Evolutionary conservation across 2,113 vertebrate genomes (phyloP).

Genomic region (Pogona vitticeps): DNA sequence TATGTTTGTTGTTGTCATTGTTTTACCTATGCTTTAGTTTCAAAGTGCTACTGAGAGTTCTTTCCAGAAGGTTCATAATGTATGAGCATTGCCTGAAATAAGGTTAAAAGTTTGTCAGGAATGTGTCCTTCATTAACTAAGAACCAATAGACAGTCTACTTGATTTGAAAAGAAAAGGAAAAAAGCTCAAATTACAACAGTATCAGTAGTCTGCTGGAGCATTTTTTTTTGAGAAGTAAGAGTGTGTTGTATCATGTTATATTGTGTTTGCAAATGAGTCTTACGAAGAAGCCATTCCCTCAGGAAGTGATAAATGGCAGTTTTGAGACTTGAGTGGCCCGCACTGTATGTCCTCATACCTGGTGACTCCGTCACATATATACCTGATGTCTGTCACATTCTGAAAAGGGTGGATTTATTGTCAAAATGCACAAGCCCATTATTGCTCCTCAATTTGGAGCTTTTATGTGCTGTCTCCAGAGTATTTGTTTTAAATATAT

Average conservation of each 20-base stretch:
- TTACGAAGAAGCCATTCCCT: slow-evolving; percentile 74
- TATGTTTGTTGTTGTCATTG: slow-evolving; percentile 4
- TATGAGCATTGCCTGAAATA: slow-evolving; percentile 48
- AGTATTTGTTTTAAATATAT: slow-evolving; percentile 59
- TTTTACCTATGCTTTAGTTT: not conserved
- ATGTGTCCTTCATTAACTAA: slow-evolving; percentile 67
- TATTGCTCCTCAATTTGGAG: slow-evolving; percentile 40
- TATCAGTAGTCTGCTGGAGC: slow-evolving; percentile 73
- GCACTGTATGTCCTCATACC: slow-evolving; percentile 63
- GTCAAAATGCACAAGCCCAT: slow-evolving; percentile 59
- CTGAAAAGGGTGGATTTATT: slow-evolving; percentile 48
- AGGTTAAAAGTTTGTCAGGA: slow-evolving; percentile 44
- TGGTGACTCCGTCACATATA: slow-evolving; percentile 67
- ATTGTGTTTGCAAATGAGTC: slow-evolving; percentile 64
- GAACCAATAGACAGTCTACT: slow-evolving; percentile 54
- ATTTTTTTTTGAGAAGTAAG: slow-evolving; percentile 64
- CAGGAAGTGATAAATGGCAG: slow-evolving; percentile 75
- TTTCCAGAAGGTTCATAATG: slow-evolving; percentile 20
- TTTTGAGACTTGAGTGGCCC: slow-evolving; percentile 65
- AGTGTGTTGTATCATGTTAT: too few species aligned
- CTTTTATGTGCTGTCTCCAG: slow-evolving; percentile 40
- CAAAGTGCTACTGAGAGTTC: not conserved
- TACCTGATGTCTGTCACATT: slow-evolving; percentile 67
- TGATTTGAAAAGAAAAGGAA: slow-evolving; percentile 61
- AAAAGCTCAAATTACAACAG: slow-evolving; percentile 69